These are phyloP conservation scores for Sphaeramia orbicularis DNA, from an alignment of 2,797 vertebrate species.

Conservation along the genomic window DNA sequence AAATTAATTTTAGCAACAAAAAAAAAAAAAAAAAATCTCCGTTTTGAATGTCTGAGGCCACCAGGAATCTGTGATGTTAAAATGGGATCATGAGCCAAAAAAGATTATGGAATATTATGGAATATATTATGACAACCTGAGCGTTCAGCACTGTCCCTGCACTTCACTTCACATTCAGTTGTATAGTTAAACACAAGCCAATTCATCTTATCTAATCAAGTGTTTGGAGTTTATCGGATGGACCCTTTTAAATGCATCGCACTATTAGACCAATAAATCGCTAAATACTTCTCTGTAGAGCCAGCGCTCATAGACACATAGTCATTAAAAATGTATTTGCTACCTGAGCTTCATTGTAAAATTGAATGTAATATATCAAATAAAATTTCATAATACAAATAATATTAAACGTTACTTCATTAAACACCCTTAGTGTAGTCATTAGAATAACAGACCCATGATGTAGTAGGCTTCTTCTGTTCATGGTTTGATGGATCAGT, in stretches of 20 bases:
- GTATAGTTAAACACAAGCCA: constrained; percentile 12
- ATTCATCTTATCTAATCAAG: constrained; percentile 55
- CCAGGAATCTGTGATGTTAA: too few species aligned
- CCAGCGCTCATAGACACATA: not conserved
- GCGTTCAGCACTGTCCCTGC: constrained; percentile 1
- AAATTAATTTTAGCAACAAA: too few species aligned
- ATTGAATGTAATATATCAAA: constrained; percentile 11
- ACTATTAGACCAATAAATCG: constrained; percentile 49
- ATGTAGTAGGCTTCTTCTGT: not conserved
- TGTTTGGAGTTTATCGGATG: constrained; percentile 42
- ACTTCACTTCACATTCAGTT: constrained; percentile 12
- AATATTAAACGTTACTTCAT: not conserved
- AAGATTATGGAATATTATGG: too few species aligned
- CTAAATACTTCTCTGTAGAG: constrained; percentile 39
- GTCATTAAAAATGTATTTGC: constrained; percentile 42
- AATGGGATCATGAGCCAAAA: too few species aligned
- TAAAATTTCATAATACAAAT: constrained; percentile 8
- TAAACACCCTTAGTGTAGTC: not conserved
- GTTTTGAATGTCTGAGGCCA: too few species aligned
- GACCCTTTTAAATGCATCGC: constrained; percentile 32
- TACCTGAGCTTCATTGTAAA: constrained; percentile 9
- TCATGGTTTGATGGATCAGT: constrained; percentile 38
- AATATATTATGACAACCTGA: not conserved
- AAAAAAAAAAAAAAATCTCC: too few species aligned
- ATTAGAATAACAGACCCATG: constrained; percentile 16